Conservation (phyloP, 2,797 vertebrate genomes). For the Siniperca undulata region DNA sequence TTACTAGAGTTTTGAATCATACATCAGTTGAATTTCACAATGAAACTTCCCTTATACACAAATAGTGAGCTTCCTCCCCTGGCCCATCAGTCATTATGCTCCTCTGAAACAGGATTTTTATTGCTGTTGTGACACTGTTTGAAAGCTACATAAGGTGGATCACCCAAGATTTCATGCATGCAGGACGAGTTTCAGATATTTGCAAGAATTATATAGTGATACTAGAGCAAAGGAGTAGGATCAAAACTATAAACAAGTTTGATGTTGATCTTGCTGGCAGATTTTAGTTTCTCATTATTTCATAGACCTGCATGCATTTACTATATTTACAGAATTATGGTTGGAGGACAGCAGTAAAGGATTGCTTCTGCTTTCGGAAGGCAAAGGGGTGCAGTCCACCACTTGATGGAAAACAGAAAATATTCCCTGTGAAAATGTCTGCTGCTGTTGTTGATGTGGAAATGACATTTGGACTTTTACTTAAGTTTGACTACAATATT, state of each 20-base stretch:
- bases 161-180: neutral
- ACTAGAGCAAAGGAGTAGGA: neutral
- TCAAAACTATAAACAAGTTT: neutral
- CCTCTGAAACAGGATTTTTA: neutral
- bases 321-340: neutral
- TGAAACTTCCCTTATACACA: neutral
- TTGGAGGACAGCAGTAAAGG: neutral
- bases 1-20: neutral
- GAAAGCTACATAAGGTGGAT: neutral
- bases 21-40: neutral
- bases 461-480: constrained; percentile 1
- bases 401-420: neutral
- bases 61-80: neutral
- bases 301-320: neutral
- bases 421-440: neutral
- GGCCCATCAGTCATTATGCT: neutral
- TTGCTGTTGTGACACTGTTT: constrained; percentile 4
- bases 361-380: neutral
- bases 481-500: neutral
- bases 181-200: constrained; percentile 1
- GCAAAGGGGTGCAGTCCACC: neutral
- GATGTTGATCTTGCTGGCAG: neutral
- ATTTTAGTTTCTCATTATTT: constrained; percentile 4
- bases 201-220: neutral
- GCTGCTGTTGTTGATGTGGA: neutral